Percentiles rank a stretch among this genome's conserved stretches.
Evolutionary conservation across 2,113 vertebrate species (phyloP).

Genomic region (Lutjanus erythropterus): DNA sequence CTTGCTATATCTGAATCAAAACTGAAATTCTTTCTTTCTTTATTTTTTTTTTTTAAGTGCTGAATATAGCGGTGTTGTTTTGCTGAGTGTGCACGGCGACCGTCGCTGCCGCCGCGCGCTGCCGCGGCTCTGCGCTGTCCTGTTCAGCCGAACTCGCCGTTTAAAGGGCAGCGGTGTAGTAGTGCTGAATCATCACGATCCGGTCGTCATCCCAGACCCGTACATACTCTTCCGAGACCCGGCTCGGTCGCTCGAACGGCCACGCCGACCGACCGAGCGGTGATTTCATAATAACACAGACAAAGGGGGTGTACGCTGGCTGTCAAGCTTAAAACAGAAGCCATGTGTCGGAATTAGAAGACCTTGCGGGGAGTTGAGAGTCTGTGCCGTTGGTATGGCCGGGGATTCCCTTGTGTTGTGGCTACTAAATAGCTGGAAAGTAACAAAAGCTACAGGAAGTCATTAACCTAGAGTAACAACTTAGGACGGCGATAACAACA

Average conservation of each 20-base stretch:
- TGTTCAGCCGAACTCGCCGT: slow-evolving; percentile 35
- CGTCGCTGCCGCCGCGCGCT: slow-evolving; percentile 43
- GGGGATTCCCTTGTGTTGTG: slow-evolving; percentile 61
- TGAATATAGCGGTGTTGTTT: slow-evolving; percentile 75
- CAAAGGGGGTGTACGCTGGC: slow-evolving; percentile 63
- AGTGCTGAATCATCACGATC: slow-evolving; percentile 85
- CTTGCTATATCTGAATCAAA: slow-evolving; percentile 33
- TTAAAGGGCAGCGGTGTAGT: slow-evolving; percentile 69
- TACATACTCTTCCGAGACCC: slow-evolving; percentile 38
- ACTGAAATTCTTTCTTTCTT: slow-evolving; percentile 22
- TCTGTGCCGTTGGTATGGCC: slow-evolving; percentile 2
- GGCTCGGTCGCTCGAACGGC: slow-evolving; percentile 35
- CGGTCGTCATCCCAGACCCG: slow-evolving; percentile 34
- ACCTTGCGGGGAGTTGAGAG: slow-evolving; percentile 34
- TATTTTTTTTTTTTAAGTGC: slow-evolving; percentile 72
- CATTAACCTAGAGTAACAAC: background rate
- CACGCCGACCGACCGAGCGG: slow-evolving; percentile 30
- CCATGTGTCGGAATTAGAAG: slow-evolving; percentile 77
- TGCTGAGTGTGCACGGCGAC: slow-evolving; percentile 82
- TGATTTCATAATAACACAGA: slow-evolving; percentile 64
- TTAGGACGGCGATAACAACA: slow-evolving; percentile 24
- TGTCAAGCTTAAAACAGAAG: slow-evolving; percentile 63
- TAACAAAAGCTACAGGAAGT: background rate
- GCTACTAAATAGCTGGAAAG: background rate
- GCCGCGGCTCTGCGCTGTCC: slow-evolving; percentile 30